Percentiles rank a stretch among this genome's conserved stretches.
Conservation (phyloP, 2,888 invertebrate species). For the Cantharis rustica region DNA sequence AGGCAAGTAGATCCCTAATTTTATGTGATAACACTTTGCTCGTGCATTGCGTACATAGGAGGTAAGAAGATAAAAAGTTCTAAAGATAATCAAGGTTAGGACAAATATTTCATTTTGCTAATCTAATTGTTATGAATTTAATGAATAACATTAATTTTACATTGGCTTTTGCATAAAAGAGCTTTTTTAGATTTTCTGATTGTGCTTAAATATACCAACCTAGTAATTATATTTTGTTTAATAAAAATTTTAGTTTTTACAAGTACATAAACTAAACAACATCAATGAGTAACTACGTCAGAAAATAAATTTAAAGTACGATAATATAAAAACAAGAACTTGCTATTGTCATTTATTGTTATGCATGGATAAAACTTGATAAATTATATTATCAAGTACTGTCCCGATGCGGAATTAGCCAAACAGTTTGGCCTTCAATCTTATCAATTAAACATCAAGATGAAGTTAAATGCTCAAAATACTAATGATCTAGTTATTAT, state of each 20-base stretch:
- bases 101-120: no score
- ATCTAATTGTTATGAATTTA: no score
- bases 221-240: background rate
- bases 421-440: background rate
- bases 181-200: no score
- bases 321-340: background rate
- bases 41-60: no score
- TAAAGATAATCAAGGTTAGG: no score
- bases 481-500: background rate
- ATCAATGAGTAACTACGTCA: background rate
- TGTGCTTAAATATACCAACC: constrained; percentile 10
- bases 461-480: background rate
- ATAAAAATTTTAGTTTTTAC: background rate
- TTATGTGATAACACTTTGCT: no score
- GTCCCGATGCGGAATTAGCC: background rate
- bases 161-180: no score
- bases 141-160: no score
- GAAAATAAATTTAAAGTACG: background rate
- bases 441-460: background rate
- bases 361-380: background rate
- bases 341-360: background rate
- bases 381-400: background rate
- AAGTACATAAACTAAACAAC: background rate
- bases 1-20: no score
- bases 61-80: no score